Evolutionary conservation across 2,113 vertebrate genomes (phyloP).

Genomic region (Sciurus niger): DNA sequence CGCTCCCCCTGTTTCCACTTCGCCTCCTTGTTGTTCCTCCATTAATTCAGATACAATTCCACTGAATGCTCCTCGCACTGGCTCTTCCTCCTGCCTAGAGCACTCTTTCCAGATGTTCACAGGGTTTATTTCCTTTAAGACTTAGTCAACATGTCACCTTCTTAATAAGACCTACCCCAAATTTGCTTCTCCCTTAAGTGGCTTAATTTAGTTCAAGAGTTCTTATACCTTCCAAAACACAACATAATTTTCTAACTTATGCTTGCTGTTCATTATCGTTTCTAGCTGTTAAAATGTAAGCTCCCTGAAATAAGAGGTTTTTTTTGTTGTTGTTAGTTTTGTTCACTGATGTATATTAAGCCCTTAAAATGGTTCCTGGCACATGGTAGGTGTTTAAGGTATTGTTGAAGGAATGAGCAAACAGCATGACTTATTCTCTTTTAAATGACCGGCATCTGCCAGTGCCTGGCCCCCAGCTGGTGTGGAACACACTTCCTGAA

Average conservation of each 20-base stretch:
- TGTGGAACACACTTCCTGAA: background rate
- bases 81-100: background rate
- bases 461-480: background rate
- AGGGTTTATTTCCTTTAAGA: background rate
- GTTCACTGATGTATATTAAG: background rate
- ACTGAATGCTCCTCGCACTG: background rate
- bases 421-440: background rate
- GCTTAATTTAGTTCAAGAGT: background rate
- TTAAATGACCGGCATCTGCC: background rate
- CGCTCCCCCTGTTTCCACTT: background rate
- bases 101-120: background rate
- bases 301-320: background rate
- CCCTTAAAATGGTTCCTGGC: background rate
- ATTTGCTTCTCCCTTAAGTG: background rate
- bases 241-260: background rate
- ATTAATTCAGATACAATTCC: background rate
- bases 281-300: background rate
- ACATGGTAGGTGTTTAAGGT: background rate
- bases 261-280: background rate
- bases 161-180: background rate
- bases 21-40: background rate
- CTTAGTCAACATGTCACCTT: background rate
- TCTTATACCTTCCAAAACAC: slow-evolving; percentile 16
- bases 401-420: background rate
- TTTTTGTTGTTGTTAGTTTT: background rate